Conservation (phyloP, 2,888 invertebrate species). For the Protodeltote pygarga region DNA sequence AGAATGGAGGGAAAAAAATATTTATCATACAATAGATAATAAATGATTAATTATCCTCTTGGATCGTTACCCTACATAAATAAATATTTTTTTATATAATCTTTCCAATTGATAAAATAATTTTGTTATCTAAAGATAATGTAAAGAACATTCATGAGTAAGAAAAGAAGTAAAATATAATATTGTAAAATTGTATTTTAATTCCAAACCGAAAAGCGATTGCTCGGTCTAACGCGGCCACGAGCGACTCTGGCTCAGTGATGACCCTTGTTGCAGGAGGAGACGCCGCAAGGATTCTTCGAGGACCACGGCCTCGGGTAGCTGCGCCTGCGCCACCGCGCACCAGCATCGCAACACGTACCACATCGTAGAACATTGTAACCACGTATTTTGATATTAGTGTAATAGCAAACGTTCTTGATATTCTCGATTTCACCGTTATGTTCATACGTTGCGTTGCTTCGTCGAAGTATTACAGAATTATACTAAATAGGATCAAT, state of each 20-base stretch:
- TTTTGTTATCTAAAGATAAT: no score
- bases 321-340: conserved; percentile 11
- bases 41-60: no score
- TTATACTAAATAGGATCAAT: conserved; percentile 1
- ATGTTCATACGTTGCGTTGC: conserved; percentile 6
- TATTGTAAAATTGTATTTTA: neutral
- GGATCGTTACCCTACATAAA: no score
- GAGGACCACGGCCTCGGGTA: conserved; percentile 99
- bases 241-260: conserved; percentile 85
- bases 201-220: conserved; percentile 74
- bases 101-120: no score
- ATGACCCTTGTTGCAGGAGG: conserved; percentile 95
- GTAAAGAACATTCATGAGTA: neutral
- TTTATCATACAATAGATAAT: no score
- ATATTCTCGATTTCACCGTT: conserved; percentile 30
- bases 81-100: no score
- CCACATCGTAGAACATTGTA: conserved; percentile 26
- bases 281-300: conserved; percentile 99
- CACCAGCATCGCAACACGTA: conserved; percentile 27
- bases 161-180: neutral
- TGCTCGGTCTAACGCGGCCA: conserved; percentile 80
- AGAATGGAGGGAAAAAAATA: no score
- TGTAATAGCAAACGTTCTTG: conserved; percentile 19
- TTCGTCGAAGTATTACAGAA: conserved; percentile 18
- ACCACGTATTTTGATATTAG: conserved; percentile 47